A percentile compares a stretch with the other conserved stretches of the same genome.
phyloP scores from a whole-genome alignment of 2,113 vertebrate species.

The Chionodraco myersi region DNA sequence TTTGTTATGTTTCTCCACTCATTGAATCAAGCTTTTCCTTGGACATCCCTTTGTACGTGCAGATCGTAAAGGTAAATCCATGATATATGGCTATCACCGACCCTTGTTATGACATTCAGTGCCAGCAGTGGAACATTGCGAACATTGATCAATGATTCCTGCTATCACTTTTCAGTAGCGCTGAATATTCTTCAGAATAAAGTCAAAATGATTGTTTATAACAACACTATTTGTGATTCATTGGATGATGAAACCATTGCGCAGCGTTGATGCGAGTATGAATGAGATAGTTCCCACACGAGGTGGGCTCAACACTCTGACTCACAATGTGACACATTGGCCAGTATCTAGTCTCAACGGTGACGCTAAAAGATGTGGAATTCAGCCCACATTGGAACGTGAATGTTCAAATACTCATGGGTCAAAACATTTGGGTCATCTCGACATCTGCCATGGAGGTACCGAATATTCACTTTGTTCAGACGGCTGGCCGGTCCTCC shows the following conservation, averaged over 20 bases:
- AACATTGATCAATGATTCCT: neutral
- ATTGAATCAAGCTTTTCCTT: neutral
- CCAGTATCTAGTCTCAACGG: constrained; percentile 15
- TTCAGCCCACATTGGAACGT: constrained; percentile 16
- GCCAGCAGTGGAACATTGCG: neutral
- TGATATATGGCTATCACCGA: neutral
- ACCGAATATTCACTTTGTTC: neutral
- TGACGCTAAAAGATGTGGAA: constrained; percentile 13
- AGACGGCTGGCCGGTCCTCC: neutral
- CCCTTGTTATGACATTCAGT: neutral
- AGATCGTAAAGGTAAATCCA: no score
- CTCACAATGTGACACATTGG: constrained; percentile 57
- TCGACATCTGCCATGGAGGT: neutral
- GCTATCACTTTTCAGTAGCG: neutral
- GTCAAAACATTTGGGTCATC: neutral
- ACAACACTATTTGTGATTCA: constrained; percentile 39
- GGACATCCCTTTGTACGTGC: neutral
- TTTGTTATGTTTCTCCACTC: neutral
- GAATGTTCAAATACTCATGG: neutral
- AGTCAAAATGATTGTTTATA: constrained; percentile 31
- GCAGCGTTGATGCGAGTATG: constrained; percentile 36
- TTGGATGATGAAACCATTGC: constrained; percentile 24
- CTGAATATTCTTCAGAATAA: neutral
- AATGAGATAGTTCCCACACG: constrained; percentile 52
- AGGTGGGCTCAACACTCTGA: constrained; percentile 62